A percentile compares a stretch with the other conserved stretches of the same genome.
phyloP scores from a whole-genome alignment of 2,888 invertebrate species.

The Chironomus tentans region DNA sequence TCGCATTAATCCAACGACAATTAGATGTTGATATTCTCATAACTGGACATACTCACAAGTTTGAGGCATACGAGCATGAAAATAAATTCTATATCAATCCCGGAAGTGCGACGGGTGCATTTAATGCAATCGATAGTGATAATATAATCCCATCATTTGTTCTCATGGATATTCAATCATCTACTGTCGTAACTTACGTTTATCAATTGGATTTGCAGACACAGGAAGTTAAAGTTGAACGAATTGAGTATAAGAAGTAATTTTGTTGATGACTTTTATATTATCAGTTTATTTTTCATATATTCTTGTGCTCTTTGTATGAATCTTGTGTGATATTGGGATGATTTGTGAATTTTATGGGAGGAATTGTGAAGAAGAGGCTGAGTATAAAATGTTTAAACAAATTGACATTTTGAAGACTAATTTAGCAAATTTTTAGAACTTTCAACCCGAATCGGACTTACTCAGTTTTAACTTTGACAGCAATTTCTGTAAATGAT shows the following conservation, averaged over 20 bases:
- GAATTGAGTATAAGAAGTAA: conserved; percentile 88
- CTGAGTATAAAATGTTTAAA: background rate
- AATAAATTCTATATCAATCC: conserved; percentile 99
- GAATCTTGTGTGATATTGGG: background rate
- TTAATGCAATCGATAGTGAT: conserved; percentile 83
- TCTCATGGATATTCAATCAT: conserved; percentile 96
- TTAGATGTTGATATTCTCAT: conserved; percentile 97
- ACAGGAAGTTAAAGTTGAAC: conserved; percentile 92
- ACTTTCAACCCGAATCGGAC: too few relatives aligned
- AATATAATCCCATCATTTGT: conserved; percentile 92
- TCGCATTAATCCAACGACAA: conserved; percentile 90
- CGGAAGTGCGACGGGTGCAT: conserved; percentile 97
- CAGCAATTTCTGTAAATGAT: too few relatives aligned
- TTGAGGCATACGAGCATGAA: conserved; percentile 96
- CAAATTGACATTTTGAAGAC: too few relatives aligned
- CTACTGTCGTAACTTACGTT: conserved; percentile 95
- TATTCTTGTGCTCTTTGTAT: background rate
- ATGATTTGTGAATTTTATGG: too few relatives aligned
- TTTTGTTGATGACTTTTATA: background rate
- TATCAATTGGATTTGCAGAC: conserved; percentile 72
- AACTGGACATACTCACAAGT: conserved; percentile 96
- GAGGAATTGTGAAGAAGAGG: too few relatives aligned
- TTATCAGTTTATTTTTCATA: background rate
- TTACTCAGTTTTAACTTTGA: too few relatives aligned
- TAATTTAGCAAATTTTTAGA: too few relatives aligned